phyloP scores from a whole-genome alignment of 2,797 vertebrate species.

The Tauraco hartlaubi region DNA sequence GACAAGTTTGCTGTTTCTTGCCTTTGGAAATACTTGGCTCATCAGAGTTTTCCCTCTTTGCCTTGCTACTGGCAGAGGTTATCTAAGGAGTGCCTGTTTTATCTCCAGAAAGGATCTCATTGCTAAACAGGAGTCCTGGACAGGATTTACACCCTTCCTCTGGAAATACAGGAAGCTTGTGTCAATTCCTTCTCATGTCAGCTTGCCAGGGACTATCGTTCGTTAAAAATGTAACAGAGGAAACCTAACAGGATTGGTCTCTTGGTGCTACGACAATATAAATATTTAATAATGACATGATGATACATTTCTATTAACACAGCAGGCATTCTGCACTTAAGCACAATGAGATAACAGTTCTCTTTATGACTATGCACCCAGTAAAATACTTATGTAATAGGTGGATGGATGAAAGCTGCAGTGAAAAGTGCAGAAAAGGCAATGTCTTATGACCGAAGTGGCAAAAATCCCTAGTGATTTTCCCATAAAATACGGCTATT shows the following conservation, averaged over 20 bases:
- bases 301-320: slow-evolving; percentile 44
- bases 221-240: slow-evolving; percentile 23
- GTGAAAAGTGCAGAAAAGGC: neutral
- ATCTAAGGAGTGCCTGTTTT: neutral
- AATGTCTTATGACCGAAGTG: neutral
- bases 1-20: neutral
- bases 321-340: neutral
- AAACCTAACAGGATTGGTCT: slow-evolving; percentile 28
- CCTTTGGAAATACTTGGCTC: neutral
- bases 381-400: neutral
- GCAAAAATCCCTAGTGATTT: neutral
- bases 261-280: slow-evolving; percentile 3
- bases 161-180: slow-evolving; percentile 4
- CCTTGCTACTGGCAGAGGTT: neutral
- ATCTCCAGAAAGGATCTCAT: neutral
- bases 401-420: neutral
- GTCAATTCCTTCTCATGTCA: neutral
- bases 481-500: neutral
- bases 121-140: neutral
- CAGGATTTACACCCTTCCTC: neutral
- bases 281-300: slow-evolving; percentile 46
- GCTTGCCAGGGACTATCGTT: neutral
- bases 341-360: neutral
- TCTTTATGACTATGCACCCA: neutral
- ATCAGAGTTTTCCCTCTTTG: neutral